Evolutionary conservation across 1,140 invertebrate genomes (phyloP), one percentile per base, ranked within the genome.

Genomic region (Diorhabda sublineata): DNA sequence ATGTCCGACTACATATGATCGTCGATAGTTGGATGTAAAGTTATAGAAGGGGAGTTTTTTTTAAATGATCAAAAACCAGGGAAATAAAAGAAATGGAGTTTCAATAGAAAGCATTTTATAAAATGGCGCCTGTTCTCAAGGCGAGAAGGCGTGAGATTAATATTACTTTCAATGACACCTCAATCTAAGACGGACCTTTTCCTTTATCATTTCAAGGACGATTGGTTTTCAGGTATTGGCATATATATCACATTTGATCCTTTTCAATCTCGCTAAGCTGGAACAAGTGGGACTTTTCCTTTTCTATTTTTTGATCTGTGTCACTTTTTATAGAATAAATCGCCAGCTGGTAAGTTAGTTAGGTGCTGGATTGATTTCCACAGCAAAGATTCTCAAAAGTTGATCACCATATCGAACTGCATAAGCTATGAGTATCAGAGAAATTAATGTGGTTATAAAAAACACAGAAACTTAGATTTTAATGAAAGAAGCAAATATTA

Each of bases 191-290:
- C n/a, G 47, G 47, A 52, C 47, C 47, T 52, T 52, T 52, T 52
- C 47, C 47, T 52, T 52, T 52, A 52, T 52, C 47, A 52, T 52
- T 52, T 52, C 47, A 52, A 52, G 47, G 47, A 52, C 47, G 47
- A 52, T 52, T 52, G 47, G 2, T 52, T 52, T 52, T 52, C 47
- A 52, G 47, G 47, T 52, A 52, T 52, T 52, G 47, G 47, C 47
- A 3, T 52, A 52, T 52, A 52, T 52, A 52, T 52, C 47, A 52
- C 47, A 52, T 52, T 52, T 52, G 47, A 52, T 52, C 47, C 47
- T 52, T 52, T 52, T 52, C 47, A 52, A 52, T 52, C 47, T 52
- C 47, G 47, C 47, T 52, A 52, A 52, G 47, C 47, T 52, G 47
- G 47, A 52, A 52, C 47, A 52, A 52, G 47, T 3, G 47, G 47